phyloP scores from a whole-genome alignment of 92 coral and sea anemone species.

The Metridium senile region DNA sequence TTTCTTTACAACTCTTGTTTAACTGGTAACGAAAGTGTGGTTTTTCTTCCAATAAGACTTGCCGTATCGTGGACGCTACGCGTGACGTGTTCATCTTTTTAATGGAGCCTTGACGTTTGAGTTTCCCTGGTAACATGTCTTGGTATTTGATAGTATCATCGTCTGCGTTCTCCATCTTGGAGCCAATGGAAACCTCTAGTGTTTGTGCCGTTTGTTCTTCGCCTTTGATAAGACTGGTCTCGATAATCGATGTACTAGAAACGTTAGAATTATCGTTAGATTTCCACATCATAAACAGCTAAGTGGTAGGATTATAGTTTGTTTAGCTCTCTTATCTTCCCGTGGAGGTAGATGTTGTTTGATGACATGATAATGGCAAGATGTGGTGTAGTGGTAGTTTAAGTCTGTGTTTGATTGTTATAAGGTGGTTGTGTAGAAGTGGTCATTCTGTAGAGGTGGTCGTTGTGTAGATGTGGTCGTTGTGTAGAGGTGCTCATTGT shows the following conservation, averaged over 20 bases:
- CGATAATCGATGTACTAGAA: conserved; percentile 75
- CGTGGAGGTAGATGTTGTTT: no score
- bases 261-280: background rate
- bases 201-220: conserved; percentile 94
- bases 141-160: conserved; percentile 81
- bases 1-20: conserved; percentile 78
- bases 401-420: no score
- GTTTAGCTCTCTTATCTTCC: no score
- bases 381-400: no score
- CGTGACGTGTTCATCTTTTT: conserved; percentile 82
- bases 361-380: no score
- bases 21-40: conserved; percentile 96
- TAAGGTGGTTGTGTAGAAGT: no score
- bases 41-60: conserved; percentile 65
- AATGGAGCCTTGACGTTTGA: conserved; percentile 83
- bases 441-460: no score
- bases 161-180: conserved; percentile 89
- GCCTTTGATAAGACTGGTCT: conserved; percentile 88
- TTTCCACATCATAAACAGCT: background rate
- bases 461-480: no score
- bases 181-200: conserved; percentile 82
- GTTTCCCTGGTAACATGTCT: conserved; percentile 76
- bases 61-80: conserved; percentile 68
- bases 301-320: background rate
- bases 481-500: no score